These are phyloP conservation scores for Chrysina gloriosa DNA, from an alignment of 2,888 invertebrate genomes.

Conservation along the genomic window DNA sequence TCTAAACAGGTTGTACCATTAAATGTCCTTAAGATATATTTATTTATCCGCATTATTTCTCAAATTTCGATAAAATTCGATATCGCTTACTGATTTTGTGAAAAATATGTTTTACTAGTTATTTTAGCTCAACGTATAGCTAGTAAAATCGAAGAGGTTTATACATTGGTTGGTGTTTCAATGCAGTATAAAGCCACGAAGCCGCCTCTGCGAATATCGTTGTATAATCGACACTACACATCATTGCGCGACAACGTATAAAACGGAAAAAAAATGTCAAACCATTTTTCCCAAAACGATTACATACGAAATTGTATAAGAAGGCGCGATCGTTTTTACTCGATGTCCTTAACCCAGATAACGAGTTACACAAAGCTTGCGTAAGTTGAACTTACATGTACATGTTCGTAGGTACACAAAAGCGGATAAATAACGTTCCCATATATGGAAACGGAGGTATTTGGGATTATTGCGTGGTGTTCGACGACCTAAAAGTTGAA, in stretches of 20 bases:
- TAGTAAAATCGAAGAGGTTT: too few species aligned
- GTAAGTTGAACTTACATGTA: constrained; percentile 12
- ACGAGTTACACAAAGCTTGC: constrained; percentile 28
- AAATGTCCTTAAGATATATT: too few species aligned
- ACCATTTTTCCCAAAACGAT: not conserved
- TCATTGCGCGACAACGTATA: too few species aligned
- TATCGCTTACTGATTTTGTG: too few species aligned
- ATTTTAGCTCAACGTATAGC: too few species aligned
- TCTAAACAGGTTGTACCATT: too few species aligned
- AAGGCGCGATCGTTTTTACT: constrained; percentile 17
- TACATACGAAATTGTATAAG: constrained; percentile 13
- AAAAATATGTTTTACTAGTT: too few species aligned
- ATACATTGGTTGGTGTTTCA: not conserved
- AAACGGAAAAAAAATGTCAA: not conserved
- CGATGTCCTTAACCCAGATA: constrained; percentile 39
- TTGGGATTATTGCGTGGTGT: not conserved
- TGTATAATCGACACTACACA: too few species aligned
- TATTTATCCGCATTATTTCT: too few species aligned
- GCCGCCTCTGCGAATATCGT: too few species aligned
- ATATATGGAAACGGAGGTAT: constrained; percentile 15
- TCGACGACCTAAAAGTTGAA: not conserved
- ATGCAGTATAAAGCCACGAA: too few species aligned
- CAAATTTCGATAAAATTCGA: too few species aligned
- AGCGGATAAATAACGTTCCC: constrained; percentile 21
- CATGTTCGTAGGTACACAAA: not conserved